Conservation (phyloP, 2,888 invertebrate species). For the Melipona bicolor region DNA sequence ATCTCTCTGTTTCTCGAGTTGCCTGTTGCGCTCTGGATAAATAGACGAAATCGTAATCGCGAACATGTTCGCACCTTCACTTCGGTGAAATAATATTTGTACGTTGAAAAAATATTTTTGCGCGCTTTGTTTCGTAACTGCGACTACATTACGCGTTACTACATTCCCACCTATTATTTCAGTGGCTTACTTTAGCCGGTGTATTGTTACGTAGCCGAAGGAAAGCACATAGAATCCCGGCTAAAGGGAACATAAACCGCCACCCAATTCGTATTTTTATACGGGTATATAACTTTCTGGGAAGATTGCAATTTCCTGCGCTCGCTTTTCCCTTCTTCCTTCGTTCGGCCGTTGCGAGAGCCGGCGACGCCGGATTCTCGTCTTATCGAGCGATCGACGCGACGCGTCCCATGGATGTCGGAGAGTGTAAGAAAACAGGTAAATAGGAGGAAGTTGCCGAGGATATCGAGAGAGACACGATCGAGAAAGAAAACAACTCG, state of each 20-base stretch:
- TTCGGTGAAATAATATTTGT: constrained; percentile 60
- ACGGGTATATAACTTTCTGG: not conserved
- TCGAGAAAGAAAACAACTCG: constrained; percentile 19
- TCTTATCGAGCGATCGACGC: not conserved
- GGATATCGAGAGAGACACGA: not conserved
- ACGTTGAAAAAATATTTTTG: not conserved
- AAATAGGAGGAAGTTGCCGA: not conserved
- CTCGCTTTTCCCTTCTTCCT: not conserved
- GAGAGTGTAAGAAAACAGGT: not conserved
- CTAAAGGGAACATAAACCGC: not conserved
- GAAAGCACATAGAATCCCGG: not conserved
- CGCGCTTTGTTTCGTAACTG: not conserved
- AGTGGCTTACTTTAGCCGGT: not conserved
- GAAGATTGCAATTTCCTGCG: not conserved
- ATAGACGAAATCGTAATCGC: constrained; percentile 22
- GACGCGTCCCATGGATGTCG: not conserved
- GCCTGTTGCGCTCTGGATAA: constrained; percentile 33
- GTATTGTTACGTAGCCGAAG: not conserved
- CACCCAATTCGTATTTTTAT: not conserved
- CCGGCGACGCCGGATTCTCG: not conserved
- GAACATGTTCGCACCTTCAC: not conserved
- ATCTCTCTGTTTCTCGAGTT: not conserved
- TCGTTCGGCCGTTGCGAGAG: too few relatives aligned
- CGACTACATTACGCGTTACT: not conserved
- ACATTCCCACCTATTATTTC: not conserved